Evolutionary conservation across 2,113 vertebrate genomes (phyloP).

Genomic region (Chauna torquata): DNA sequence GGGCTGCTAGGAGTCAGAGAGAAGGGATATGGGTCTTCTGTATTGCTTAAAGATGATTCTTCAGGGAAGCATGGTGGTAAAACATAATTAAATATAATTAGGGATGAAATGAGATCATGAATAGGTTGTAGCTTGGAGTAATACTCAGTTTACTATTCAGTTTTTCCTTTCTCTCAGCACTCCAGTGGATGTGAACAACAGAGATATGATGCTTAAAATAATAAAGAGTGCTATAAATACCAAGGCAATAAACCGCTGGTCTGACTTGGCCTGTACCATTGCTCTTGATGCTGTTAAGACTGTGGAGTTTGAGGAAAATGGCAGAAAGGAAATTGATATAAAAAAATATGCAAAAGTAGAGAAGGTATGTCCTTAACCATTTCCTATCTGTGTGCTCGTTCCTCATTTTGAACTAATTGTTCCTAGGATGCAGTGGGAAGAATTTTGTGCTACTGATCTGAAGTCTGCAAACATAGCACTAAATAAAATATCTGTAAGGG

Average conservation of each 20-base stretch:
- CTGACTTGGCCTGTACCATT: conserved; percentile 85
- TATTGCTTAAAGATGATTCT: background rate
- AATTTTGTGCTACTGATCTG: background rate
- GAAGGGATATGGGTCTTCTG: background rate
- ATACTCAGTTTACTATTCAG: fast-evolving
- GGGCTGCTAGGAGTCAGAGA: too few species aligned
- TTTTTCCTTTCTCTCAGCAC: conserved; percentile 66
- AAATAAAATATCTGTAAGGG: too few species aligned
- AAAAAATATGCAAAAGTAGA: conserved; percentile 97
- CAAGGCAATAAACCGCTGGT: conserved; percentile 85
- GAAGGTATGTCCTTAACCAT: conserved; percentile 73
- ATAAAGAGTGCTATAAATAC: conserved; percentile 91
- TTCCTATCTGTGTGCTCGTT: background rate
- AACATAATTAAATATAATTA: background rate
- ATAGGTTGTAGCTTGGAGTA: background rate
- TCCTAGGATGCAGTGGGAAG: background rate
- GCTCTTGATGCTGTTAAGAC: conserved; percentile 90
- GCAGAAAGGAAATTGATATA: conserved; percentile 94
- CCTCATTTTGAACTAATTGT: too few species aligned
- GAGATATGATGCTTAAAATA: conserved; percentile 92
- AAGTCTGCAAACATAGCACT: fast-evolving
- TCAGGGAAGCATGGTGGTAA: background rate
- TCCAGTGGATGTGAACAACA: conserved; percentile 87
- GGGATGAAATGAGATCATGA: background rate
- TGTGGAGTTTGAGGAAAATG: conserved; percentile 91